Evolutionary conservation across 2,113 vertebrate species (phyloP).

Genomic region (Ibidorhyncha struthersii): DNA sequence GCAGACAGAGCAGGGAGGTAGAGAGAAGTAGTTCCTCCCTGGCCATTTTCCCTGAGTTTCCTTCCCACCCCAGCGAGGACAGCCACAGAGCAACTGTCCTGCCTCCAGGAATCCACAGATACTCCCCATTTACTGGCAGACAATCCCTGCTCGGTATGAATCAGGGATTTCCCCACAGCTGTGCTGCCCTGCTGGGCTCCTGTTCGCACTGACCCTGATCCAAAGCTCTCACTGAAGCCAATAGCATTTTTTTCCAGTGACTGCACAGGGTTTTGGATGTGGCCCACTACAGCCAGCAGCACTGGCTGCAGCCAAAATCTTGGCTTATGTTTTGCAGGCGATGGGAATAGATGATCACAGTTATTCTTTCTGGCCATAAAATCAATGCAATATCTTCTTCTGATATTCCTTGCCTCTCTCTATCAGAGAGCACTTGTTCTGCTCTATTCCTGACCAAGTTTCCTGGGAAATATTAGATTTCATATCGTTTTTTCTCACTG

Average conservation of each 20-base stretch:
- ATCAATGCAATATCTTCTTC: neutral
- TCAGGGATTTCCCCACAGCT: slow-evolving; percentile 44
- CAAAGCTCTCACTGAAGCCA: slow-evolving; percentile 20
- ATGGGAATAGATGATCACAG: slow-evolving; percentile 7
- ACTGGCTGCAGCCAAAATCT: neutral
- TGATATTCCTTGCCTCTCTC: neutral
- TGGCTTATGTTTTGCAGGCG: neutral
- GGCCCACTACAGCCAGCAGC: slow-evolving; percentile 8
- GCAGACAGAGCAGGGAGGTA: neutral
- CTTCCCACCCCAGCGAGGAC: neutral
- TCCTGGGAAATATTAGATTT: slow-evolving; percentile 44
- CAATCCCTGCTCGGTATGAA: neutral
- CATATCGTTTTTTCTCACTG: neutral
- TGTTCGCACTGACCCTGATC: neutral
- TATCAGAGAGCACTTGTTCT: neutral
- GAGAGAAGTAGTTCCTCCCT: neutral
- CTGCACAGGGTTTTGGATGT: slow-evolving; percentile 12
- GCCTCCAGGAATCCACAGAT: neutral
- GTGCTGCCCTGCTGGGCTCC: slow-evolving; percentile 12
- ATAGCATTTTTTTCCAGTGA: neutral
- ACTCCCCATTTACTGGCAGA: neutral
- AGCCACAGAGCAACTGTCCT: neutral
- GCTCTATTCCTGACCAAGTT: slow-evolving; percentile 1
- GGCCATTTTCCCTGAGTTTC: neutral
- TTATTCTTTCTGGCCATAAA: slow-evolving; percentile 37